Conservation (phyloP, 2,888 invertebrate species). For the Drosophila demipolita region DNA sequence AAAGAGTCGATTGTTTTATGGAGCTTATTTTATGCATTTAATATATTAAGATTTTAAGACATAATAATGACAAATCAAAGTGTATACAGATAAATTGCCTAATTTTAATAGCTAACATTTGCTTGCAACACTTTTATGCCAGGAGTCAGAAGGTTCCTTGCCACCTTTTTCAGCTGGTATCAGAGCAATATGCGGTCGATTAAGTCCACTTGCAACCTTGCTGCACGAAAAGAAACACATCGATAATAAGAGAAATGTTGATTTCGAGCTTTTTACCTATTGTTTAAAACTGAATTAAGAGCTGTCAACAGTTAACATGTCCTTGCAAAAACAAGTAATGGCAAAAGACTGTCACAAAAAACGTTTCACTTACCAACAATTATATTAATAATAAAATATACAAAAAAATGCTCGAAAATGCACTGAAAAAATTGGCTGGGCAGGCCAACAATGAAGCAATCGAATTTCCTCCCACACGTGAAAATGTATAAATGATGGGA, state of each 20-base stretch:
- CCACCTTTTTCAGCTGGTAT: not conserved
- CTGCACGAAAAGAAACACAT: slow-evolving; percentile 3
- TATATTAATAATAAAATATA: not conserved
- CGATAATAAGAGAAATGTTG: not conserved
- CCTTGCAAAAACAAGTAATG: not conserved
- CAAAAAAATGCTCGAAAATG: not conserved
- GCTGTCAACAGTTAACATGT: not conserved
- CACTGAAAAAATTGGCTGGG: slow-evolving; percentile 32
- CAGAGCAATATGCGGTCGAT: not conserved
- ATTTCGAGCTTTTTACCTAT: not conserved
- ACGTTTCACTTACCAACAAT: not conserved
- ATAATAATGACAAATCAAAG: too few relatives aligned
- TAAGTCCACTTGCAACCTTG: too few relatives aligned
- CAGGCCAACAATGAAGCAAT: not conserved
- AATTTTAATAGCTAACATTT: not conserved
- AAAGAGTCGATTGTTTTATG: not conserved
- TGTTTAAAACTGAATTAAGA: slow-evolving; percentile 6
- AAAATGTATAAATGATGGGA: slow-evolving; percentile 3
- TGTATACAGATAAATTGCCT: not conserved
- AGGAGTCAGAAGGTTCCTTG: not conserved
- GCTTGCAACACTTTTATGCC: not conserved
- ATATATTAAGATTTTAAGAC: too few relatives aligned
- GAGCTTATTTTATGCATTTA: not conserved
- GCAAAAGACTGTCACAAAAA: not conserved
- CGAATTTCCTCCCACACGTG: slow-evolving; percentile 39